Evolutionary conservation across 2,113 vertebrate genomes (phyloP).

Genomic region (Notothenia coriiceps): DNA sequence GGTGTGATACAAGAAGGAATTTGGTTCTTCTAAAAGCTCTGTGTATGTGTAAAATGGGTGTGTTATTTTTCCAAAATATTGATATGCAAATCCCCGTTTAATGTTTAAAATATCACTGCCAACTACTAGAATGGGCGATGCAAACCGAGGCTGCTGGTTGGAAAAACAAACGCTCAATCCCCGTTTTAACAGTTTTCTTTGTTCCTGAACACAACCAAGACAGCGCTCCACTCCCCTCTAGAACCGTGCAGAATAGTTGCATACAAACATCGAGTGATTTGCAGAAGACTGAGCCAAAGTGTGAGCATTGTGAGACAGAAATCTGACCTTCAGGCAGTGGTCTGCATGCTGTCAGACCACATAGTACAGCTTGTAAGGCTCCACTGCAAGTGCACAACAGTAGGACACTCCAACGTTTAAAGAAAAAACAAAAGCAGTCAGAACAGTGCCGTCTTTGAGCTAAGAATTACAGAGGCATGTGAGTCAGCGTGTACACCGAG

Average conservation of each 20-base stretch:
- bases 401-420: constrained; percentile 62
- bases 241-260: constrained; percentile 39
- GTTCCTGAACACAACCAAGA: background rate
- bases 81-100: too few relatives aligned
- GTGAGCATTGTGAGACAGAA: constrained; percentile 48
- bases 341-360: constrained; percentile 71
- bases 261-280: constrained; percentile 2
- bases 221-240: background rate
- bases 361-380: constrained; percentile 52
- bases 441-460: constrained; percentile 66
- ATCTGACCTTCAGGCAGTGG: constrained; percentile 53
- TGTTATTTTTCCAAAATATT: too few relatives aligned
- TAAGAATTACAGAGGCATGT: constrained; percentile 70
- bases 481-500: background rate
- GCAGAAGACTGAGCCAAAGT: constrained; percentile 50
- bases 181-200: too few relatives aligned
- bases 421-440: constrained; percentile 53
- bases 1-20: constrained; percentile 19
- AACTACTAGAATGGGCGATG: constrained; percentile 4
- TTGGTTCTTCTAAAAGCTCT: too few relatives aligned
- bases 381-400: constrained; percentile 65
- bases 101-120: constrained; percentile 17
- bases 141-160: constrained; percentile 8
- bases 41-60: too few relatives aligned
- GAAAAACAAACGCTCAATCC: constrained; percentile 17